Evolutionary conservation across 2,888 invertebrate genomes (phyloP).

Genomic region (Hesperia comma): DNA sequence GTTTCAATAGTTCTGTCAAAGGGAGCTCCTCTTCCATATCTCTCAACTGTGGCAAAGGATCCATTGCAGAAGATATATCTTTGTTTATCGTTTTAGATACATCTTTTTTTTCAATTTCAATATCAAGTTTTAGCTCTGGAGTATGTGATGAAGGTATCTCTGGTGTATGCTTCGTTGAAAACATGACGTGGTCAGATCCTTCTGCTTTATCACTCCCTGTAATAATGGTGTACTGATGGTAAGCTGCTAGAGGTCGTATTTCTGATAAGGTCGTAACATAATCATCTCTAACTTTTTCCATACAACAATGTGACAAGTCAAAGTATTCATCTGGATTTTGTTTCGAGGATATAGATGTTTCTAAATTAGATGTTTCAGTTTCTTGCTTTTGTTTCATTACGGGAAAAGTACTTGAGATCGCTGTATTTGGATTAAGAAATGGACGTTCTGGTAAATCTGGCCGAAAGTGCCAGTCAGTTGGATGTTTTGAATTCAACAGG

Average conservation of each 20-base stretch:
- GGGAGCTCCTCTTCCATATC: slow-evolving; percentile 44
- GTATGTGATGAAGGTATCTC: background rate
- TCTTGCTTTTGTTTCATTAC: slow-evolving; percentile 3
- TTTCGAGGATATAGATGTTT: slow-evolving; percentile 43
- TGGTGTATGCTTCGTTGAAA: slow-evolving; percentile 15
- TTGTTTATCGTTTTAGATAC: background rate
- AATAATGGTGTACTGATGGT: slow-evolving; percentile 23
- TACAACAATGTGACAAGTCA: slow-evolving; percentile 17
- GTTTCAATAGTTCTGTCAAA: slow-evolving; percentile 58
- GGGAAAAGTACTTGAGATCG: slow-evolving; percentile 38
- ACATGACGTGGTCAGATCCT: background rate
- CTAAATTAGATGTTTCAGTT: background rate
- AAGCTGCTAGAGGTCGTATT: slow-evolving; percentile 13
- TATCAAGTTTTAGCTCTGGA: slow-evolving; percentile 17
- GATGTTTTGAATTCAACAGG: background rate
- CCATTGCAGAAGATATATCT: slow-evolving; percentile 26
- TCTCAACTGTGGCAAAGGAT: slow-evolving; percentile 41
- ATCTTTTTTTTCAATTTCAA: slow-evolving; percentile 12
- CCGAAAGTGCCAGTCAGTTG: slow-evolving; percentile 5
- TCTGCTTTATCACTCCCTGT: slow-evolving; percentile 1
- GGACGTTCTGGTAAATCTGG: slow-evolving; percentile 13
- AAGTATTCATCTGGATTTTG: slow-evolving; percentile 44
- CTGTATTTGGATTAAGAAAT: slow-evolving; percentile 32
- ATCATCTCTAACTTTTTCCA: slow-evolving; percentile 4
- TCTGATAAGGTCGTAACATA: slow-evolving; percentile 7